Evolutionary conservation across 2,113 vertebrate species (phyloP), one percentile per base, ranked within the genome.

Genomic region (Notarius quadriscutis): DNA sequence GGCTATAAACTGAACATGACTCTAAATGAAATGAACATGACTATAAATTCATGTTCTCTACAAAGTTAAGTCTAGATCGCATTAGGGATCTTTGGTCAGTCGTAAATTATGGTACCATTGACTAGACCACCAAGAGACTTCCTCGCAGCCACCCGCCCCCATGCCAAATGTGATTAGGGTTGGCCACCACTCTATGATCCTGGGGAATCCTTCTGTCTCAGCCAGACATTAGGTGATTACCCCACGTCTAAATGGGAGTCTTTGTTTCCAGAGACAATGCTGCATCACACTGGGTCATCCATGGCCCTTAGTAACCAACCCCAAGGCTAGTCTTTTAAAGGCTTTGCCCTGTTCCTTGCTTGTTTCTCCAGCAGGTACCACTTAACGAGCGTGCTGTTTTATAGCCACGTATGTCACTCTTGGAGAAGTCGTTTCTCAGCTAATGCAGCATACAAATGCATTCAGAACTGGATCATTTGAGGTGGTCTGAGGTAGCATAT

Each of bases 241-340:
- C 91, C 87, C 4, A 65, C 41, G 86, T 89, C 91, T 93, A 93
- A 95, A 95, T 92, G 89, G 93, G 92, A 84, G 81, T 83, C 92
- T 93, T 95, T 95, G 89, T 95, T 91, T 94, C 89, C 81, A 53
- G 48, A 92, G 89, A 96, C 95, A 95, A 95, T 93, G 90, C 87
- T 50, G 90, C 67, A 86, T 92, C 93, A 91, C 88, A 89, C 93
- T 94, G 92, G 93, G 94, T 93, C 93, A 92, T 88, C 89, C 87
- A 62, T 90, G 60, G 88, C 92, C 90, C 91, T 92, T 88, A 87
- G 94, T 92, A 93, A 95, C 93, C 92, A 91, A 88, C 89, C 93
- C 87, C 91, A 90, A 90, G 88, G 92, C 92, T 91, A 93, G 91
- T 87, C 91, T 90, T 91, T 92, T 92, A 83, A 89, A 85, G 81